Evolutionary conservation across 2,888 invertebrate genomes (phyloP), one percentile per base, ranked within the genome.

Genomic region (Synergus itoensis): DNA sequence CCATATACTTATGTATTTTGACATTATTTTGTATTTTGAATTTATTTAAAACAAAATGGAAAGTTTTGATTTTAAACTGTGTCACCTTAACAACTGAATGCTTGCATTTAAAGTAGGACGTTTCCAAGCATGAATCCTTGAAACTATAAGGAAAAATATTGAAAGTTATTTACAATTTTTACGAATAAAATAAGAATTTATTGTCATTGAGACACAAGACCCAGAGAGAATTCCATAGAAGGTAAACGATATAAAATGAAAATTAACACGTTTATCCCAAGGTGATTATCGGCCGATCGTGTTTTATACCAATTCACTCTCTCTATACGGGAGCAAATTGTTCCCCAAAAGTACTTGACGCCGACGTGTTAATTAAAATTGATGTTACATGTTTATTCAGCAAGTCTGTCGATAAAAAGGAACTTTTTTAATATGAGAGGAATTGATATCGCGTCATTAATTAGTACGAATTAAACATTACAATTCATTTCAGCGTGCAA

Each of bases 251-350:
- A 43, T 12, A 64, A 69, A 69, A 69, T 69, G 69, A 69, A 69
- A 69, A 69, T 69, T 69, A 69, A 69, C 69, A 69, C 48, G 48
- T 69, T 69, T 45, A 16, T 69, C 45, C 48, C 69, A 69, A 69
- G 69, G 69, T 69, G 45, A 48, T 69, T 69, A 48, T 69, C 69
- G 43, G 21, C 14, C 67, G 14, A 45, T 69, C 45, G 14, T 67
- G 18, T 43, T 43, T 69, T 28, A 69, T 28, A 69, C 69, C 45
- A 69, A 69, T 28, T 48, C 28, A 28, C 69, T 69, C 69, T 69
- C 69, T 45, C 69, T 69, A n/a, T n/a, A n/a, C 14, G 16, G 45
- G 69, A 69, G 48, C 45, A 48, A 69, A 69, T 45, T 67, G 41
- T 69, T 69, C 21, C 43, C 21, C 7, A 28, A 48, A 69, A 67